phyloP scores from a whole-genome alignment of 2,888 invertebrate species.

The Cantharis rustica region DNA sequence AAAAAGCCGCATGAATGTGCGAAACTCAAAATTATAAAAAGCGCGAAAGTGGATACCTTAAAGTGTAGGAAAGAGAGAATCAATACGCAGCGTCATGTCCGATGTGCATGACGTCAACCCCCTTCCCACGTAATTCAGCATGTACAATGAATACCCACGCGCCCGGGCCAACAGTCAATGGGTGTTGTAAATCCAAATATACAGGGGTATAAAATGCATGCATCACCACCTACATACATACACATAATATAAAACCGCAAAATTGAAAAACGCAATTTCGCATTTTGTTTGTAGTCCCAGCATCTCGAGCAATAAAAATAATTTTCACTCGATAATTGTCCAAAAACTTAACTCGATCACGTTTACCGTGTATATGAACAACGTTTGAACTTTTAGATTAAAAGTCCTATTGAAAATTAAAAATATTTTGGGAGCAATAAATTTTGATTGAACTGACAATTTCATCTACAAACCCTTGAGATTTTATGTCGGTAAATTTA shows the following conservation, averaged over 20 bases:
- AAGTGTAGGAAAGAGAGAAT: conserved; percentile 32
- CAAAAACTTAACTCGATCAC: neutral
- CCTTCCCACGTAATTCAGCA: conserved; percentile 29
- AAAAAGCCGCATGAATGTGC: conserved; percentile 20
- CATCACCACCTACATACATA: neutral
- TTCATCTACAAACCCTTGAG: neutral
- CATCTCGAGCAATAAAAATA: neutral
- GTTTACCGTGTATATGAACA: neutral
- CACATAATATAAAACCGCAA: conserved; percentile 2
- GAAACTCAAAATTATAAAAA: conserved; percentile 22
- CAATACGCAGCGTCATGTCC: conserved; percentile 47
- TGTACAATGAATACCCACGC: conserved; percentile 36
- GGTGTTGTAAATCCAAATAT: conserved; percentile 30
- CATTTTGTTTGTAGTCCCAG: neutral
- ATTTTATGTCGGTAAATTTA: neutral
- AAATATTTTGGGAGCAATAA: neutral
- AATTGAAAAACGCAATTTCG: neutral
- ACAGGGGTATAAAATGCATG: conserved; percentile 15
- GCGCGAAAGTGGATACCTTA: conserved; percentile 18
- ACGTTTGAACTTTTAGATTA: neutral
- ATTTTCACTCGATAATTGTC: neutral
- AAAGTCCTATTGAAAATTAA: neutral
- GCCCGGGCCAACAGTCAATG: conserved; percentile 38
- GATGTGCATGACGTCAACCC: conserved; percentile 37
- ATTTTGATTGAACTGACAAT: neutral